Evolutionary conservation across 2,888 invertebrate genomes (phyloP), one percentile per base, ranked within the genome.

Genomic region (Galeopsomyia nigrocyanea): DNA sequence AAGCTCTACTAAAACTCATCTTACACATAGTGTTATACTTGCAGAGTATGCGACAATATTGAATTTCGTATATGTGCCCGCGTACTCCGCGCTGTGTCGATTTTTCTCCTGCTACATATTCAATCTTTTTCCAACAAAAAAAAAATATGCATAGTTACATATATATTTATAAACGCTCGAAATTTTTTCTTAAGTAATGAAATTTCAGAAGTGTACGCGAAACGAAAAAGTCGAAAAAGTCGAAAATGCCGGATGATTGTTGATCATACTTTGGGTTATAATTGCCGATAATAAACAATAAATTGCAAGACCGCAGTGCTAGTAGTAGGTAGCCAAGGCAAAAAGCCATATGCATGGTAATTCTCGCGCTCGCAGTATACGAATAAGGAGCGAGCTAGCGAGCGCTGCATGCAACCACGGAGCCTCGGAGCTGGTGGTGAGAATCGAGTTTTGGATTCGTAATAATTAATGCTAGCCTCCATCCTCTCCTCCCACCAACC

Each of bases 381-480:
- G 7, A 39, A 13, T 39, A 39, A 39, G 10, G 39, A 10, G 39
- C 7, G 13, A 31, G n/a, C n/a, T 26, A 26, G 26, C n/a, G 26
- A 26, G 26, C 3, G 3, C 26, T 51, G 51, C 19, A 17, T 39
- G 0, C n/a, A 47, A 47, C 46, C n/a, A 47, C 22, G 19, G 22
- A 31, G 22, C 46, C 14, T 0, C 17, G n/a, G 10, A 6, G 39
- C 39, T 7, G 39, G 1, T 39, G 39, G 39, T 13, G 56, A 62
- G 62, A 66, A 67, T 71, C 47, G 77, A 79, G 77, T 79, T 78
- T 78, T 75, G 78, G 77, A 77, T 78, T 76, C 75, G 77, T 78
- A 81, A 82, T 81, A 81, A 81, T 81, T 82, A 82, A 81, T 81
- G 79, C 77, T 39, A 77, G 76, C 77, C 77, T 78, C 76, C n/a